These are phyloP conservation scores for Butastur rufipennis DNA, from an alignment of 2,113 vertebrate species.

Conservation along the genomic window DNA sequence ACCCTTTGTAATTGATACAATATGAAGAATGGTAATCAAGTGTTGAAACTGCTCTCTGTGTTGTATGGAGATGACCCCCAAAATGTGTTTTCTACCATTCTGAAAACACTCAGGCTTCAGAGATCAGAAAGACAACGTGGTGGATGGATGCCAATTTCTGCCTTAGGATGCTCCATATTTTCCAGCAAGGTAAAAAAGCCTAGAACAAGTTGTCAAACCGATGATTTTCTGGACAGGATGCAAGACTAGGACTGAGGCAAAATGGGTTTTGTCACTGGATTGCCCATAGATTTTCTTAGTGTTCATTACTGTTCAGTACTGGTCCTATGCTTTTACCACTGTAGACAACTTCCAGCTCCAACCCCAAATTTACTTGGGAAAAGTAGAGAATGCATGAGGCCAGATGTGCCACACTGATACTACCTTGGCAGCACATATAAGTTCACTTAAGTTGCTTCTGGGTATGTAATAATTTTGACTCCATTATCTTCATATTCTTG, in stretches of 20 bases:
- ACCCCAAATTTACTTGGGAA: background rate
- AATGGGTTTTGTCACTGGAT: background rate
- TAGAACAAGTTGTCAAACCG: background rate
- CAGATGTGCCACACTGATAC: background rate
- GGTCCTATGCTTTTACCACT: background rate
- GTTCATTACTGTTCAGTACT: background rate
- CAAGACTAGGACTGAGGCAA: background rate
- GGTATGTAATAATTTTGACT: background rate
- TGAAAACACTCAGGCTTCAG: background rate
- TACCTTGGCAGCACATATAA: background rate
- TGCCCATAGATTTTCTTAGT: background rate
- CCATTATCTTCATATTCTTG: background rate
- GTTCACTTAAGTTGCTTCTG: background rate
- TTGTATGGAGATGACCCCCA: background rate
- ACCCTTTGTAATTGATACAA: accelerated
- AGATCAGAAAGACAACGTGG: background rate
- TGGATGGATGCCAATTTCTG: background rate
- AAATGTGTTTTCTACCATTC: background rate
- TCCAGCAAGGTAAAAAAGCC: background rate
- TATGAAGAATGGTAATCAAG: background rate
- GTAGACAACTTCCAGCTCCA: background rate
- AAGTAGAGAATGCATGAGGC: background rate
- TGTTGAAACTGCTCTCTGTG: background rate
- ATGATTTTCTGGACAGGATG: background rate
- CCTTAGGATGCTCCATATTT: background rate